A percentile compares a stretch with the other conserved stretches of the same genome.
phyloP scores from a whole-genome alignment of 2,797 vertebrate species.

The Thunnus albacares region DNA sequence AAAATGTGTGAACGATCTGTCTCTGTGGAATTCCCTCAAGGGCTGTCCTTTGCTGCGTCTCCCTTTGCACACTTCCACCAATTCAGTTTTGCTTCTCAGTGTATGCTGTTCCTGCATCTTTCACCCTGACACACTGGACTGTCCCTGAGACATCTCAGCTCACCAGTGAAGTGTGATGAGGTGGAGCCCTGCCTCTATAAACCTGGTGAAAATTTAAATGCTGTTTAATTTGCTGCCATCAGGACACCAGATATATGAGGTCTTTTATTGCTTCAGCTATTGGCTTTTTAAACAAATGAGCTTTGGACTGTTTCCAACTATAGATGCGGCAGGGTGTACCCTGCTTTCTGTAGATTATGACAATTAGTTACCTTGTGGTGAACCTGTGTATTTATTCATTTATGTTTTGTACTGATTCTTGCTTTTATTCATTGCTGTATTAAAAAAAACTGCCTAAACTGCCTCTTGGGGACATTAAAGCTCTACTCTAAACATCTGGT shows the following conservation, averaged over 20 bases:
- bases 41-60: not conserved
- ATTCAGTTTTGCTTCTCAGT: not conserved
- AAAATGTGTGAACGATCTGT: not conserved
- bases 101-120: constrained; percentile 7
- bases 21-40: not conserved
- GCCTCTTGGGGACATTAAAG: not conserved
- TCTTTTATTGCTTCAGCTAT: too few relatives aligned
- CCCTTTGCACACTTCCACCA: not conserved
- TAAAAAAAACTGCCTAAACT: too few relatives aligned
- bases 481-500: too few relatives aligned
- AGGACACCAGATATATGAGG: too few relatives aligned
- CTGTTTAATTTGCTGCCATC: too few relatives aligned
- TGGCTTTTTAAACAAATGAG: too few relatives aligned
- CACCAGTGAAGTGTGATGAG: not conserved
- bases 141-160: not conserved
- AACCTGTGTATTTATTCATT: too few relatives aligned
- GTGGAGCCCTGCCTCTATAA: not conserved
- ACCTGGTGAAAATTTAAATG: too few relatives aligned
- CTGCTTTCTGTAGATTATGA: not conserved
- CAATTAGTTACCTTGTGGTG: too few relatives aligned
- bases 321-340: too few relatives aligned
- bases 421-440: not conserved
- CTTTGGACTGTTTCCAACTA: too few relatives aligned
- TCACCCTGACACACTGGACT: not conserved
- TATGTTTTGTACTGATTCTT: too few relatives aligned